Percentiles rank a stretch among this genome's conserved stretches.
Evolutionary conservation across 2,797 vertebrate genomes (phyloP).

Genomic region (Pagetopsis macropterus): DNA sequence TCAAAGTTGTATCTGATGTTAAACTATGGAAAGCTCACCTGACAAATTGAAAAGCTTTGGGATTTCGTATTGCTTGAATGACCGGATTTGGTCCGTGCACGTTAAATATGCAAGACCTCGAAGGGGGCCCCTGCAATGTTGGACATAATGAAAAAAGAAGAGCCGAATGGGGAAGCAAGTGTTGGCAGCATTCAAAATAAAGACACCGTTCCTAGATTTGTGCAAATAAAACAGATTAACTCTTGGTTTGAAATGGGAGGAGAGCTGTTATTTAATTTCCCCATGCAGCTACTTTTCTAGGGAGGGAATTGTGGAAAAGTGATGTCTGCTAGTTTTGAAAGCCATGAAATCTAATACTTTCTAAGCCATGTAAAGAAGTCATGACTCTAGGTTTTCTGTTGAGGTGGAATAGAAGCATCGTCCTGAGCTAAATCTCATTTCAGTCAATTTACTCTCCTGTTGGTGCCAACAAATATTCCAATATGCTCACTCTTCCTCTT

Average conservation of each 20-base stretch:
- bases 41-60: neutral
- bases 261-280: constrained; percentile 40
- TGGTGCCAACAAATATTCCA: constrained; percentile 18
- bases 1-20: constrained; percentile 7
- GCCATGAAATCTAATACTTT: constrained; percentile 50
- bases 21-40: neutral
- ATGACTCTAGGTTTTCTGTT: constrained; percentile 28
- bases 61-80: constrained; percentile 47
- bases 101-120: constrained; percentile 62
- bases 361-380: constrained; percentile 37
- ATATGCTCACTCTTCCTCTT: neutral
- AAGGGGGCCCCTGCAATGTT: constrained; percentile 49
- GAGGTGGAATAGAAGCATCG: constrained; percentile 8
- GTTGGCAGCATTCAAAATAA: constrained; percentile 43
- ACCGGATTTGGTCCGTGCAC: constrained; percentile 49
- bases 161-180: constrained; percentile 43
- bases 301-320: constrained; percentile 26
- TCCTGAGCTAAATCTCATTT: constrained; percentile 20
- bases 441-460: constrained; percentile 13
- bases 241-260: constrained; percentile 18
- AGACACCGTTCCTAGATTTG: constrained; percentile 36
- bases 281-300: constrained; percentile 19
- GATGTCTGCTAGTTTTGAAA: constrained; percentile 29
- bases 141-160: constrained; percentile 47
- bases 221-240: constrained; percentile 33